Base-by-base conservation (phyloP, 2,797 vertebrate species). In the Sebastes hopkinsi region DNA sequence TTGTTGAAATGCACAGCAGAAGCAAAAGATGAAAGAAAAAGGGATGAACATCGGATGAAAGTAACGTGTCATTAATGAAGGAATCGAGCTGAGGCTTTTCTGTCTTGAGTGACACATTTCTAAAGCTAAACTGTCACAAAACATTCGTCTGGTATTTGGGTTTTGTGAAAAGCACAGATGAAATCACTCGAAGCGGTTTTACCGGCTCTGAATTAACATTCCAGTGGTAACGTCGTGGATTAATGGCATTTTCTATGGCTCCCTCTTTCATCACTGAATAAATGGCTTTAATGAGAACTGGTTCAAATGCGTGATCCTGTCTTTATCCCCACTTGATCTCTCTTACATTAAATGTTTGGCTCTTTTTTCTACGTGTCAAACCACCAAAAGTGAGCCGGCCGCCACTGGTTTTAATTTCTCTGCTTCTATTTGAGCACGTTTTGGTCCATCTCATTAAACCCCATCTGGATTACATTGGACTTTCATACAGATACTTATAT, bases 251-350 rank as follows among this genome's bases (percentile, higher is more conserved):
- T 82, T 79, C 76, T 65, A 23, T 60, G 75, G 55, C 75, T 72
- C 27, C 46, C 34, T 86, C 67, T 89, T 86, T 87, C 71, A 87
- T 88, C 79, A 80, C 69, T 66, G 75, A 91, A 90, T 90, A 87
- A 88, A 90, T 85, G 73, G 25, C 76, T 89, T 16, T 82, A 83
- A 89, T 85, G 79, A 88, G 62, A 86, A 85, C 69, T 32, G 60
- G 67, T 79, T 88, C 30, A 60, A 74, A 85, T 38, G 64, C 79
- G 64, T 83, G 85, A 88, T 82, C 72, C 22, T 77, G 20, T 87
- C 68, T 85, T 86, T 84, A 88, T 87, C 69, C 70, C 18, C 25
- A 34, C 66, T 87, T 81, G 50, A 81, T 85, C 74, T 77, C 62
- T 61, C 36, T 81, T 52, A 68, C 54, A 64, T 83, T 50, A 30